A percentile compares a stretch with the other conserved stretches of the same genome.
phyloP scores from a whole-genome alignment of 2,888 invertebrate genomes.

The Hypomecis atomaria region DNA sequence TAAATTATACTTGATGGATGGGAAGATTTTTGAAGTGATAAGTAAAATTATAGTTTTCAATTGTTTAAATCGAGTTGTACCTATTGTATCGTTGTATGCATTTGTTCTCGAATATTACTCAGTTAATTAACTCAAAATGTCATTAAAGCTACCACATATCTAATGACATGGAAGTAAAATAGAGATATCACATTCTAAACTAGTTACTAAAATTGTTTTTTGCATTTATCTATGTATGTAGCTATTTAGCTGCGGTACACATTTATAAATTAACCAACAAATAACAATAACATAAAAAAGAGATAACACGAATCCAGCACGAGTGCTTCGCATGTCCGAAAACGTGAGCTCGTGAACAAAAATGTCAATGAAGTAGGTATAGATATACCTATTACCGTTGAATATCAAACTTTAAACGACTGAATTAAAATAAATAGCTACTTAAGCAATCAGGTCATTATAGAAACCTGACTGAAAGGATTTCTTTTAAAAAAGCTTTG shows the following conservation, averaged over 20 bases:
- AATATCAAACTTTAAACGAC: slow-evolving; percentile 4
- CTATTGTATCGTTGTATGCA: too few relatives aligned
- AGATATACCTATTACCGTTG: neutral
- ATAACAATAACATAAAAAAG: neutral
- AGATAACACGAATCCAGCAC: slow-evolving; percentile 3
- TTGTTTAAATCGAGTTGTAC: too few relatives aligned
- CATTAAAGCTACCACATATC: slow-evolving; percentile 1
- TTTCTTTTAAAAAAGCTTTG: neutral
- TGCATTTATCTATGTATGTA: neutral
- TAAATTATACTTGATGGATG: too few relatives aligned
- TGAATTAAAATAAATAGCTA: slow-evolving; percentile 19
- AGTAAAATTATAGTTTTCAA: too few relatives aligned
- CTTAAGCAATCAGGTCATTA: neutral
- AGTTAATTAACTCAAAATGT: neutral
- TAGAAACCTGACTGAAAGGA: slow-evolving; percentile 8
- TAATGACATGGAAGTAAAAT: neutral
- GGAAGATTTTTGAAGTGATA: too few relatives aligned
- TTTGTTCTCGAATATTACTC: too few relatives aligned
- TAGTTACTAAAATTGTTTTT: neutral
- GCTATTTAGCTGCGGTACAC: neutral
- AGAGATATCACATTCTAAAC: neutral
- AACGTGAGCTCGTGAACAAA: slow-evolving; percentile 11
- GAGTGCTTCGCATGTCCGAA: slow-evolving; percentile 4
- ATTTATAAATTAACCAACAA: slow-evolving; percentile 1
- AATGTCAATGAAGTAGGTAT: slow-evolving; percentile 1